These are phyloP conservation scores for Ctenicera cuprea DNA, from an alignment of 2,888 invertebrate species.

Conservation along the genomic window DNA sequence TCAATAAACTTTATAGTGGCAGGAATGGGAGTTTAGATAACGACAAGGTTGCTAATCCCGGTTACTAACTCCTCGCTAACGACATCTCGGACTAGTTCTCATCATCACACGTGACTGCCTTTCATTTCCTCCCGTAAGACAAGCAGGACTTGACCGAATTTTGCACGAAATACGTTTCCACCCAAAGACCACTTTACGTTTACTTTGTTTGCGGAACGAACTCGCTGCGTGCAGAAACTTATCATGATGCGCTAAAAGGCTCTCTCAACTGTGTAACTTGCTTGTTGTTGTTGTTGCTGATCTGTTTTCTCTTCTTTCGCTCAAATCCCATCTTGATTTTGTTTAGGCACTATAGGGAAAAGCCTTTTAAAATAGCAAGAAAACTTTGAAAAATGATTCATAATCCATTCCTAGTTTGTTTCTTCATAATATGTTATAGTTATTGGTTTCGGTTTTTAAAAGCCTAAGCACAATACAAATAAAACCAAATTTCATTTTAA, in stretches of 20 bases:
- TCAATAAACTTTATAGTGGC: slow-evolving; percentile 74
- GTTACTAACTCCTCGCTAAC: slow-evolving; percentile 70
- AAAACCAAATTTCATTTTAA: no score
- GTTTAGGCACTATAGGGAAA: no score
- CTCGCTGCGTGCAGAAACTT: slow-evolving; percentile 32
- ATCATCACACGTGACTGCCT: slow-evolving; percentile 54
- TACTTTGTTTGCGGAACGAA: slow-evolving; percentile 34
- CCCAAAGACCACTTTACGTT: slow-evolving; percentile 32
- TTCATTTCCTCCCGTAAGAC: slow-evolving; percentile 40
- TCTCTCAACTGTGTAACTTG: not conserved
- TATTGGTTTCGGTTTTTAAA: no score
- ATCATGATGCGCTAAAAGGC: slow-evolving; percentile 15
- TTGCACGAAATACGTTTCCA: slow-evolving; percentile 26
- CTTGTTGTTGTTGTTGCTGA: not conserved
- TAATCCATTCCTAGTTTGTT: no score
- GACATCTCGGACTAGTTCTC: slow-evolving; percentile 67
- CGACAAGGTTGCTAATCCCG: slow-evolving; percentile 71
- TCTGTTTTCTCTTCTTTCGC: not conserved
- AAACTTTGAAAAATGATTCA: no score
- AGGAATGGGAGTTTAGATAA: slow-evolving; percentile 73
- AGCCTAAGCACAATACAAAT: no score
- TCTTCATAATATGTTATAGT: no score
- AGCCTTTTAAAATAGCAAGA: no score
- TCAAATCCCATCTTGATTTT: not conserved
- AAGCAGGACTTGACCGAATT: slow-evolving; percentile 36